A percentile compares a stretch with the other conserved stretches of the same genome.
Conservation (phyloP, 2,888 invertebrate species). For the Leuctra nigra region DNA sequence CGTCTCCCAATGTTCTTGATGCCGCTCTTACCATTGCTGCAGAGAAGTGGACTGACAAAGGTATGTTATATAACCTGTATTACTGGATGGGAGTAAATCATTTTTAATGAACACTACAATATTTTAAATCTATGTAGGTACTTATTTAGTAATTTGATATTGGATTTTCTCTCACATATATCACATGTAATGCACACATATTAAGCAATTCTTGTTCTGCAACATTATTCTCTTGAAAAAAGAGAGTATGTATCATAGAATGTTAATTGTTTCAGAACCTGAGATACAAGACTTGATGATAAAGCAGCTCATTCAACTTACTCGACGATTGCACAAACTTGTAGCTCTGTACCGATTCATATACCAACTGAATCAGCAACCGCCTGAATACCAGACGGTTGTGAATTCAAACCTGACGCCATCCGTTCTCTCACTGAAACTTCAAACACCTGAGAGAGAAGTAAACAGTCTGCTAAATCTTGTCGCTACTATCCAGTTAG, state of each 20-base stretch:
- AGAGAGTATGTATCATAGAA: too few relatives aligned
- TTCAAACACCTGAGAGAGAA: slow-evolving; percentile 39
- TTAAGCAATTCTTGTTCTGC: too few relatives aligned
- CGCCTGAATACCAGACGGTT: slow-evolving; percentile 32
- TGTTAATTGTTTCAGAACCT: slow-evolving; percentile 9
- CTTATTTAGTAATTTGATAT: too few relatives aligned
- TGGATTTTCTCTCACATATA: too few relatives aligned
- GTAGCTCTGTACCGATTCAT: slow-evolving; percentile 30
- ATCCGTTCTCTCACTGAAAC: slow-evolving; percentile 31
- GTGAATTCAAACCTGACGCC: slow-evolving; percentile 23
- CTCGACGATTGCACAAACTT: slow-evolving; percentile 28
- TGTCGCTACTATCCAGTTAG: slow-evolving; percentile 35
- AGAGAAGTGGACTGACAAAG: slow-evolving; percentile 36
- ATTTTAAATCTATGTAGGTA: too few relatives aligned
- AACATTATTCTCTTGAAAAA: too few relatives aligned
- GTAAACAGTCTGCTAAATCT: slow-evolving; percentile 39
- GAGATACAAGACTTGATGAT: slow-evolving; percentile 20
- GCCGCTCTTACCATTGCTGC: slow-evolving; percentile 41
- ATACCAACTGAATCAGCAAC: slow-evolving; percentile 29
- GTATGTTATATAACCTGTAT: slow-evolving; percentile 31
- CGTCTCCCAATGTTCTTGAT: slow-evolving; percentile 54
- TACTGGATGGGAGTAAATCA: too few relatives aligned
- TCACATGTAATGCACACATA: too few relatives aligned
- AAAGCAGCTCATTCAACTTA: slow-evolving; percentile 22
- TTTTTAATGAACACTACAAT: too few relatives aligned